phyloP scores from a whole-genome alignment of 2,888 invertebrate genomes.

The Rotaria socialis region DNA sequence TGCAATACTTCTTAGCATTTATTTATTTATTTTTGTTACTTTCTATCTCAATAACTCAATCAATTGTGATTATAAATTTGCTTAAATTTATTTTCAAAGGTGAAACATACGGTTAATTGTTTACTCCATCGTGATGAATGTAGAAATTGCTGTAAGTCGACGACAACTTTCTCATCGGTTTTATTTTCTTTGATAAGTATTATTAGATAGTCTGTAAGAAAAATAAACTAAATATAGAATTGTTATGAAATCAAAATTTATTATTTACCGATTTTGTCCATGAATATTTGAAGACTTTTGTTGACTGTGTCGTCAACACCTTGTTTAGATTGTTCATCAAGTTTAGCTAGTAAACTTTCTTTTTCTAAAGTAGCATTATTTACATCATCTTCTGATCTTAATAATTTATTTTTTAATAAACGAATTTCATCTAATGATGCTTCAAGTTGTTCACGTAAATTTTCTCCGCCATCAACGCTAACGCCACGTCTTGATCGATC shows the following conservation, averaged over 20 bases:
- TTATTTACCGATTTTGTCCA: constrained; percentile 19
- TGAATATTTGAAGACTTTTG: constrained; percentile 25
- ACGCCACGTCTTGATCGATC: neutral
- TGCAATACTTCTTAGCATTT: too few species aligned
- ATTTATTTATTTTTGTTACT: too few species aligned
- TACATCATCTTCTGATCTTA: constrained; percentile 45
- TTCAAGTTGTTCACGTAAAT: constrained; percentile 9
- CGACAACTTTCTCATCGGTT: neutral
- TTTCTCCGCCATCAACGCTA: neutral
- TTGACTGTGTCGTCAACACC: neutral
- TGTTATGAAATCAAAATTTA: neutral
- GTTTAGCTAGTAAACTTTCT: constrained; percentile 23
- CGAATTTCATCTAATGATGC: constrained; percentile 38
- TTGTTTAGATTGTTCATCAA: constrained; percentile 37
- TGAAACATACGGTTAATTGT: neutral
- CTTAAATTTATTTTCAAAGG: neutral
- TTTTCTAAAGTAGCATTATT: constrained; percentile 32
- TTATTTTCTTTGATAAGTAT: neutral
- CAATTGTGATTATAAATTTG: too few species aligned
- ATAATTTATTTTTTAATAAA: constrained; percentile 44
- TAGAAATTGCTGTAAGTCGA: neutral
- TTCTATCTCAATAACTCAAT: too few species aligned
- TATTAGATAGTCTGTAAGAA: neutral
- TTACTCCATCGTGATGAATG: neutral
- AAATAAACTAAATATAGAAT: neutral